Percentiles rank a stretch among this genome's conserved stretches.
These are phyloP conservation scores for Phataginus tetradactyla DNA, from an alignment of 2,797 vertebrate species.

Conservation along the genomic window DNA sequence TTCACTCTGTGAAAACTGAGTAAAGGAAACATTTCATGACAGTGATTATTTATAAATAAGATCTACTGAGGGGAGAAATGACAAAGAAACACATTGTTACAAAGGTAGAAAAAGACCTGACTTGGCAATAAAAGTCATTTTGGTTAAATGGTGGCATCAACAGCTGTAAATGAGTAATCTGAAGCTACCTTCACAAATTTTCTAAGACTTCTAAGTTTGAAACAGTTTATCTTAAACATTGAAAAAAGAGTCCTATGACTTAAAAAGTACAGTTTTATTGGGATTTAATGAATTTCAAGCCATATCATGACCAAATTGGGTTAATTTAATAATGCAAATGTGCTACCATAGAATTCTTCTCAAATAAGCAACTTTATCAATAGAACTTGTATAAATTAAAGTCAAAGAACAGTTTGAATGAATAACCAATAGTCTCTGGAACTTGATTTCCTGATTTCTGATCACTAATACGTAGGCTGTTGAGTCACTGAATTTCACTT, in stretches of 20 bases:
- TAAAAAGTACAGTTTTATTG: background rate
- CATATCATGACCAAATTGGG: background rate
- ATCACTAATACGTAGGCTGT: background rate
- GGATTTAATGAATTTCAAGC: conserved; percentile 1
- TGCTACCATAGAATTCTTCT: background rate
- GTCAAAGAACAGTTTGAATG: background rate
- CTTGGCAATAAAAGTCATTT: conserved; percentile 15
- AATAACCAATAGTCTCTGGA: background rate
- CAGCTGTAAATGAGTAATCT: background rate
- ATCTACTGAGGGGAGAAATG: background rate
- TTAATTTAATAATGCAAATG: background rate
- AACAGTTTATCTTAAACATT: background rate
- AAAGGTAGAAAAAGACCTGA: background rate
- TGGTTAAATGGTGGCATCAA: conserved; percentile 18
- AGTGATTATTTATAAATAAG: background rate
- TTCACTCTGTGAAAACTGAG: background rate
- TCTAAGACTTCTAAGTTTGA: background rate
- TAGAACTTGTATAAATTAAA: background rate
- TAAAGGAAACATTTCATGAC: background rate
- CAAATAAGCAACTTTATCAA: background rate
- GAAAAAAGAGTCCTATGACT: background rate
- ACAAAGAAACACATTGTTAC: background rate
- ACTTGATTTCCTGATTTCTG: background rate
- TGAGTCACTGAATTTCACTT: conserved; percentile 18
- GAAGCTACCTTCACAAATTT: conserved; percentile 21